Evolutionary conservation across 2,888 invertebrate species (phyloP), one percentile per base, ranked within the genome.

Genomic region (Pantelozetes paolii): DNA sequence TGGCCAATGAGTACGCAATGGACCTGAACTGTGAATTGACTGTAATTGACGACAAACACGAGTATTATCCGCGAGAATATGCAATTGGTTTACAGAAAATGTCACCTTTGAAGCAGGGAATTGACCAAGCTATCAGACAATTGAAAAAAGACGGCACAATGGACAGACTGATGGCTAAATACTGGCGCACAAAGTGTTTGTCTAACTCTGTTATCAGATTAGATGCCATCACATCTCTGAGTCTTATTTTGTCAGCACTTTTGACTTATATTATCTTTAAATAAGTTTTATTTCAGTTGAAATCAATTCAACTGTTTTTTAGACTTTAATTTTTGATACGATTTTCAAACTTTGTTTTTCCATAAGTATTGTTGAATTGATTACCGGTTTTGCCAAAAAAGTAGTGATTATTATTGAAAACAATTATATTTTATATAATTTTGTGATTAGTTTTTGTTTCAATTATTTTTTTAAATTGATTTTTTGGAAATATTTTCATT

Each of bases 1-100:
- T 73, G 8, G 54, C 64, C 30, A 73, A 73, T 48, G 73, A 73
- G 20, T 73, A 69, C 67, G 73, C 73, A 13, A 54, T n/a, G 20
- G 73, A 73, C 32, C 67, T 69, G 48, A 23, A 73, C 48, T 73
- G 73, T 28, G 73, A 73, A 13, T 30, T 73, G 6, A 73, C 69
- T 13, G 26, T 48, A 6, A 36, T 73, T 18, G 30, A 67, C 26
- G 18, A 20, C 67, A 13, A 45, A 20, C 40, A 40, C 8, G 30
- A 70, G 8, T 67, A 59, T 42, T 50, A 40, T 18, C n/a, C 20
- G 11, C 28, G 32, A 23, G 69, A 73, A 40, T 73, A 69, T 26
- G 67, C 48, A 1, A 73, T 73, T 20, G 67, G 23, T 32, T 28
- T 70, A 5, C 69, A 73, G 26, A 73, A 73, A 26, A 15, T 1